Percentiles rank a stretch among this genome's conserved stretches.
phyloP scores from a whole-genome alignment of 92 coral and sea anemone genomes.

The Metridium senile region DNA sequence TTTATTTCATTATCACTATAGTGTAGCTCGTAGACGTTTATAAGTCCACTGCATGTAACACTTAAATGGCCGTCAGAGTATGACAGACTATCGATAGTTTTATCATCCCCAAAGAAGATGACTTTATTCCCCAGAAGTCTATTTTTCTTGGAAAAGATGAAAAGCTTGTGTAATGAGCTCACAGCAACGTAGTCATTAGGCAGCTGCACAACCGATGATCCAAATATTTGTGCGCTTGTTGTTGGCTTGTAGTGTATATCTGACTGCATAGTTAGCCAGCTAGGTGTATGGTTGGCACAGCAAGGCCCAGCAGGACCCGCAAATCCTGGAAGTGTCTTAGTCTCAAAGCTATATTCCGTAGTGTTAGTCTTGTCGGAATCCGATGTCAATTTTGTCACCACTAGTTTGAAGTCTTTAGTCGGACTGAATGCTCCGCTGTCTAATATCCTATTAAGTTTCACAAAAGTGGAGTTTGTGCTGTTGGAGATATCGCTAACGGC shows the following conservation, averaged over 20 bases:
- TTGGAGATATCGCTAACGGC: constrained; percentile 40
- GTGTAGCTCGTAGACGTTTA: constrained; percentile 6
- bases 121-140: background rate
- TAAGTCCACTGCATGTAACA: constrained; percentile 22
- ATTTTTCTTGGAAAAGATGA: constrained; percentile 54
- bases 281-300: constrained; percentile 59
- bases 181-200: constrained; percentile 61
- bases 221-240: constrained; percentile 58
- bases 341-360: constrained; percentile 58
- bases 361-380: constrained; percentile 76
- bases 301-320: constrained; percentile 83
- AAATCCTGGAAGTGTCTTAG: constrained; percentile 69
- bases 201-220: constrained; percentile 65
- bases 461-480: constrained; percentile 14
- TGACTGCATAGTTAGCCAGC: constrained; percentile 40
- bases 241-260: constrained; percentile 86
- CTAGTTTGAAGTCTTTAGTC: constrained; percentile 67
- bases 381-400: constrained; percentile 69
- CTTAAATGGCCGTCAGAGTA: constrained; percentile 33
- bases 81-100: constrained; percentile 31
- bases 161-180: constrained; percentile 59
- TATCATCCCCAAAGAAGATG: background rate
- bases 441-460: constrained; percentile 40
- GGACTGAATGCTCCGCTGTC: constrained; percentile 63
- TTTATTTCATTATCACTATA: background rate